A percentile compares a stretch with the other conserved stretches of the same genome.
Conservation (phyloP, 2,888 invertebrate genomes). For the Ecliptopera silaceata region DNA sequence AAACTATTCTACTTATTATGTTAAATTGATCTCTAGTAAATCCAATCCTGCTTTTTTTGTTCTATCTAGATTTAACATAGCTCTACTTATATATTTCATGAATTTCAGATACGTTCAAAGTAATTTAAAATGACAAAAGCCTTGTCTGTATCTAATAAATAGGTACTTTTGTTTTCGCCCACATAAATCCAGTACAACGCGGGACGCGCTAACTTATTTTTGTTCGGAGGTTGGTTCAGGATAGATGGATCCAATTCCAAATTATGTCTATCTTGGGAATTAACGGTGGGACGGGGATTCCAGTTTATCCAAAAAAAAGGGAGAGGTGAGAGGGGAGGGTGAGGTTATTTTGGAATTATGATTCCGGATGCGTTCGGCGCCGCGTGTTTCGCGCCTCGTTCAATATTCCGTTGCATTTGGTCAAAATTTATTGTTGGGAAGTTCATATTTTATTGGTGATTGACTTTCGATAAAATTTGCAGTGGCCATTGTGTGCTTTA, state of each 20-base stretch:
- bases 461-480: slow-evolving; percentile 13
- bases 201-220: slow-evolving; percentile 74
- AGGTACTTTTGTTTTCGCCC: slow-evolving; percentile 68
- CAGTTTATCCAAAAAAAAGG: slow-evolving; percentile 80
- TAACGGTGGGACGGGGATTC: slow-evolving; percentile 80
- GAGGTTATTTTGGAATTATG: slow-evolving; percentile 82
- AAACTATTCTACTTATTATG: not conserved
- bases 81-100: slow-evolving; percentile 1
- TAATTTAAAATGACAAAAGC: slow-evolving; percentile 44
- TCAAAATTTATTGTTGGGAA: slow-evolving; percentile 9
- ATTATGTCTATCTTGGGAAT: slow-evolving; percentile 84
- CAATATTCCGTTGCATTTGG: slow-evolving; percentile 53
- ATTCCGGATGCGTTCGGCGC: slow-evolving; percentile 80
- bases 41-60: not conserved
- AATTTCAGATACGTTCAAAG: slow-evolving; percentile 16
- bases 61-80: not conserved
- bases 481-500: not conserved
- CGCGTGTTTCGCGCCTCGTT: slow-evolving; percentile 81
- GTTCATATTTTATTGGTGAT: slow-evolving; percentile 22
- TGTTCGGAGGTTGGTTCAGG: slow-evolving; percentile 74
- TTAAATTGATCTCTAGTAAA: not conserved
- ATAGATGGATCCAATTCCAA: slow-evolving; percentile 85
- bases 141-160: slow-evolving; percentile 45
- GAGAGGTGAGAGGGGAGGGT: slow-evolving; percentile 60
- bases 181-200: slow-evolving; percentile 68